Evolutionary conservation across 1,140 invertebrate genomes (phyloP).

Genomic region (Gryon sp.): DNA sequence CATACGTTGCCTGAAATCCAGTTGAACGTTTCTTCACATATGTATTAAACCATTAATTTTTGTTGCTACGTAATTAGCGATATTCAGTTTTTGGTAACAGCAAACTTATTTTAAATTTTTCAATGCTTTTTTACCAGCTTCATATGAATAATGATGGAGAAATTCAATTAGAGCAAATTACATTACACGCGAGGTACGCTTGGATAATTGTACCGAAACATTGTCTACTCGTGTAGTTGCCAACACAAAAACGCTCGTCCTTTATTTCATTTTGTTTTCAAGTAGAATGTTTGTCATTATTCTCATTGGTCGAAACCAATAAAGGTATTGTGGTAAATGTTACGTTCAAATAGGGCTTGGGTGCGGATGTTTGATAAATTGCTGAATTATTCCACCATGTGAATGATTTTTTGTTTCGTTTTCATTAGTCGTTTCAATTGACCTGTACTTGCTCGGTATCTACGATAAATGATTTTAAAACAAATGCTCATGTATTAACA

Average conservation of each 20-base stretch:
- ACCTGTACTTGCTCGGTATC: neutral
- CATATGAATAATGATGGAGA: conserved; percentile 26
- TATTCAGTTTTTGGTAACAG: neutral
- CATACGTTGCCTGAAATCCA: no score
- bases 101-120: neutral
- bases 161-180: conserved; percentile 53
- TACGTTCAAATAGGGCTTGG: conserved; percentile 20
- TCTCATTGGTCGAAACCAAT: conserved; percentile 28
- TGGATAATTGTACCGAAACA: conserved; percentile 67
- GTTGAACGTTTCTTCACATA: neutral
- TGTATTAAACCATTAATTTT: neutral
- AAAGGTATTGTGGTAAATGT: conserved; percentile 43
- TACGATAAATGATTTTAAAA: neutral
- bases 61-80: neutral
- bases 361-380: conserved; percentile 20
- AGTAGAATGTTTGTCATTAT: conserved; percentile 63
- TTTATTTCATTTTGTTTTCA: conserved; percentile 66
- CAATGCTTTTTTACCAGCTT: neutral
- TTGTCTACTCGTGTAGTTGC: conserved; percentile 35
- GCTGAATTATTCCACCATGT: conserved; percentile 36
- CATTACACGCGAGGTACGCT: conserved; percentile 53
- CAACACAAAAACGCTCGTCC: conserved; percentile 53
- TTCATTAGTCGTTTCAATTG: conserved; percentile 24
- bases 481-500: no score
- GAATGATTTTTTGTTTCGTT: conserved; percentile 45